Evolutionary conservation across 2,888 invertebrate genomes (phyloP), one percentile per base, ranked within the genome.

Genomic region (Andrena trimmerana): DNA sequence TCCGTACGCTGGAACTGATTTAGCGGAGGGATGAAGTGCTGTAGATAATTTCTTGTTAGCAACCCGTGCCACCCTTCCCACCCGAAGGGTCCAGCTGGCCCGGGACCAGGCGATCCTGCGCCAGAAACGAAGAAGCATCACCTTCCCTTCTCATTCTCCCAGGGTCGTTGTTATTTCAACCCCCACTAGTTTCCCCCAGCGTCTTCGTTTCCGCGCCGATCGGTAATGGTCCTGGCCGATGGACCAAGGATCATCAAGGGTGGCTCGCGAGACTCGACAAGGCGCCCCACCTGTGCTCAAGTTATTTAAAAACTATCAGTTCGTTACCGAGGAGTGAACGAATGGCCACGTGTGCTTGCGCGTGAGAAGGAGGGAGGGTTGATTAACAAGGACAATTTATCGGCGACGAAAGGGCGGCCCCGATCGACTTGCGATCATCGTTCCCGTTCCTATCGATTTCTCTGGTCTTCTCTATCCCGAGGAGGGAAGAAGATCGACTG

Each of bases 281-380:
- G 77, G 88, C 89, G 90, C 89, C 16, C 86, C 88, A 91, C 90
- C 92, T 93, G 92, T 93, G 93, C 93, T 93, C 93, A 93, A 93
- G 92, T 93, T 93, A 91, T 93, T 93, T 93, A 90, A 87, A 20
- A 88, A 93, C 91, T 91, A 92, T 93, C 92, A 92, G 86, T 93
- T 92, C 89, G 89, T 92, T 91, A 90, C 86, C 91, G 90, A 90
- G 89, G 0, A 4, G 13, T 13, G 13, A 42, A 42, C 33, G 66
- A 52, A 54, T 27, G 42, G 60, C 24, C 27, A 36, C 7, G 10
- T 10, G 36, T 42, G 27, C 31, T 33, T 36, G 50, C 20, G 59
- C 24, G 50, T 27, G 72, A 60, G 66, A 66, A 60, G 52, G 36
- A 69, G 8, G 33, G 33, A n/a, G 10, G 54, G 2, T 8, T 42